These are phyloP conservation scores for Lontra canadensis DNA, from an alignment of 2,113 vertebrate species.

Conservation along the genomic window DNA sequence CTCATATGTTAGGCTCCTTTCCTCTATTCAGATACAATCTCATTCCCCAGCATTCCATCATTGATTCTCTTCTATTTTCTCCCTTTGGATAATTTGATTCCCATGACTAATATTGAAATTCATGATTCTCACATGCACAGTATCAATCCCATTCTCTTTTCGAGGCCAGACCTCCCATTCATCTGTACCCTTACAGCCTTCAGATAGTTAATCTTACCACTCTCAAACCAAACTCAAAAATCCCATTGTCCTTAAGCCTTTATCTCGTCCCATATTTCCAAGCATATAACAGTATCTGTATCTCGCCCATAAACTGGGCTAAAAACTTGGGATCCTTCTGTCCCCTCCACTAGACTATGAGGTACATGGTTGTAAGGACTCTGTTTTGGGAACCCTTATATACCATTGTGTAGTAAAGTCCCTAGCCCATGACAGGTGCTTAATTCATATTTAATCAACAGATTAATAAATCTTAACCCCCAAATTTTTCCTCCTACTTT, in stretches of 20 bases:
- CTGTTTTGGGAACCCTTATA: not conserved
- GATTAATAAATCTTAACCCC: not conserved
- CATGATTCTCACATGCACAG: not conserved
- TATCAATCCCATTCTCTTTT: not conserved
- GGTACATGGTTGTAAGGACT: not conserved
- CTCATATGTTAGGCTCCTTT: not conserved
- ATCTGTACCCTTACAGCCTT: not conserved
- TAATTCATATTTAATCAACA: not conserved
- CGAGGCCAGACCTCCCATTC: not conserved
- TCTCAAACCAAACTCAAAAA: not conserved
- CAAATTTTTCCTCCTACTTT: not conserved
- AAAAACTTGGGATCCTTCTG: not conserved
- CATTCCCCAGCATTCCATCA: not conserved
- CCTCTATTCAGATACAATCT: not conserved
- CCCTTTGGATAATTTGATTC: not conserved
- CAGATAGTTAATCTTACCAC: not conserved
- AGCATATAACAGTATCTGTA: not conserved
- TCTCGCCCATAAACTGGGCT: not conserved
- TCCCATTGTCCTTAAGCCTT: not conserved
- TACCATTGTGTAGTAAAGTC: not conserved
- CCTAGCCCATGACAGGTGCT: not conserved
- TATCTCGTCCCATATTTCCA: not conserved
- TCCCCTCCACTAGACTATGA: not conserved
- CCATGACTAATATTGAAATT: not conserved
- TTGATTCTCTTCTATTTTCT: not conserved